Base-by-base conservation (phyloP, 2,888 invertebrate genomes). In the Nomada lathburiana region DNA sequence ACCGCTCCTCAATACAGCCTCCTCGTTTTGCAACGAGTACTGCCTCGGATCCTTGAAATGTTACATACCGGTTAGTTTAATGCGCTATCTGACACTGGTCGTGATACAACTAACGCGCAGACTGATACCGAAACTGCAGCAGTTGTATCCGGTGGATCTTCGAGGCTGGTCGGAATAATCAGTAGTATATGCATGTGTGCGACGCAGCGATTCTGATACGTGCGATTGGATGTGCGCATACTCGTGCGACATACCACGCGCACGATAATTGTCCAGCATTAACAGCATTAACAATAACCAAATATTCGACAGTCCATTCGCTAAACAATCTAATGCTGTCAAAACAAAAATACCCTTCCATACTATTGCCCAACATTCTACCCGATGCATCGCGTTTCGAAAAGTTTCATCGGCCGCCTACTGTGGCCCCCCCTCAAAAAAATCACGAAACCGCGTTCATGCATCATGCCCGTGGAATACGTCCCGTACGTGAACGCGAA, bases 81-180 rank as follows among this genome's bases (percentile, higher is more conserved):
- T 69, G 52, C 55, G 60, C 42, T 80, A 71, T 82, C 83, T 60
- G 82, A 82, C 68, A 70, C 63, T 72, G 23, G 65, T 47, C 67
- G 75, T 67, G 81, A 60, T 60, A 68, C 74, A 60, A 60, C 67
- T 67, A 80, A 79, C 71, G 59, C 23, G 67, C 63, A 29, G 42
- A 52, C 60, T 70, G 70, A 80, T 81, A 68, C 63, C n/a, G 82
- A 59, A 72, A 80, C 52, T 73, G 73, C 63, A 67, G 62, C 63
- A 7, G 62, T 29, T 36, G 65, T 80, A 80, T 80, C 80, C 80
- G 80, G 23, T 57, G 82, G 80, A 80, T 80, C 80, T 73, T 80
- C 68, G 81, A 73, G 63, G 57, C 57, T 53, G 57, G 62, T 52
- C 42, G 57, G 55, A 20, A 50, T 80, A 80, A 81, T 81, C 82